phyloP scores from a whole-genome alignment of 1,140 invertebrate species.

The Aporrectodea caliginosa region DNA sequence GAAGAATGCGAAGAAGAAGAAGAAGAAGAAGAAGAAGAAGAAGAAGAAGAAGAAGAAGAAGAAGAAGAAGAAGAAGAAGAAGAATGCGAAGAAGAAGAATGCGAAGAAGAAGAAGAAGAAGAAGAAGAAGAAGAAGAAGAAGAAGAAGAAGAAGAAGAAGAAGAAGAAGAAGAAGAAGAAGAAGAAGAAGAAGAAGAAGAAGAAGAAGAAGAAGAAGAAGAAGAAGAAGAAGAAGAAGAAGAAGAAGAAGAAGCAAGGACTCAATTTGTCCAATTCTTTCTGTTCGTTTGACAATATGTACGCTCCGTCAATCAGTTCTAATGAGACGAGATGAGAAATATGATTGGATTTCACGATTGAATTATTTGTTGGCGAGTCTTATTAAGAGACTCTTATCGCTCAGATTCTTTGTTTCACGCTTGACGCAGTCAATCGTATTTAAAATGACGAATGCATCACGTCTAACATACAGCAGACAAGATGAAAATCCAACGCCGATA shows the following conservation, averaged over 20 bases:
- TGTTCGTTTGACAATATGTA: background rate
- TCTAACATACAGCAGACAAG: background rate
- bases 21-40: background rate
- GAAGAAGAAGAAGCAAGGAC: background rate
- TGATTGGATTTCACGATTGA: background rate
- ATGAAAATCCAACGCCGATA: too few species aligned
- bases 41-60: background rate
- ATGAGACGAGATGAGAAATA: background rate
- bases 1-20: background rate
- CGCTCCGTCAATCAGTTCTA: background rate
- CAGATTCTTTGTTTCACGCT: background rate
- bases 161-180: background rate
- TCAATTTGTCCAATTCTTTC: background rate
- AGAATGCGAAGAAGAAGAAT: background rate
- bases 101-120: background rate
- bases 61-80: background rate
- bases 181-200: background rate
- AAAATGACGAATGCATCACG: background rate
- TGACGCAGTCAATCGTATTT: background rate
- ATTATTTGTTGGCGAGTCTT: background rate
- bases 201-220: background rate
- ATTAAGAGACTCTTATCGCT: background rate
- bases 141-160: background rate
- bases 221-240: background rate
- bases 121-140: background rate